Base-by-base conservation (phyloP, 2,888 invertebrate genomes). In the Brenthis daphne region DNA sequence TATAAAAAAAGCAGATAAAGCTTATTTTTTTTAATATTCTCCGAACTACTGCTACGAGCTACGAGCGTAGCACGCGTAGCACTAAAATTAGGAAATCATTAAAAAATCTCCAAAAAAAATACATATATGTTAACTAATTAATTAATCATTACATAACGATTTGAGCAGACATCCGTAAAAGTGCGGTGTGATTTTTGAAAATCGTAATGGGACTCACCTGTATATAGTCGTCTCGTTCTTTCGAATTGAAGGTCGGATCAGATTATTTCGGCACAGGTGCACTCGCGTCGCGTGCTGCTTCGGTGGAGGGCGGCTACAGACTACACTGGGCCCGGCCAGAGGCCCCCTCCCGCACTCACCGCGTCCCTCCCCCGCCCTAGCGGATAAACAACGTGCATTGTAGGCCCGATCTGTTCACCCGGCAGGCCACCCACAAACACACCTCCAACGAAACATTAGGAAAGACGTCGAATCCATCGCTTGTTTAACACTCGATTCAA, bases 311-410 rank as follows among this genome's bases (percentile, higher is more conserved):
- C 85, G 87, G 85, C 85, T 81, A 83, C 85, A 83, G 86, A 87
- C 72, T 76, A 72, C 75, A 76, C 86, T 85, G 88, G 84, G 89
- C 92, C 92, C 88, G 90, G 90, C 88, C 88, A 82, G 83, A 87
- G 88, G 89, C 89, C 80, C 76, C 78, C 75, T 73, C 75, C 74
- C 78, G 74, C 78, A 69, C 74, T 55, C 73, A 67, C 75, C 74
- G 56, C 74, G 53, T 72, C 75, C 71, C 73, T 80, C 79, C 76
- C 84, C 86, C 88, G 81, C 85, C 86, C 87, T 81, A 81, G 83
- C 89, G 91, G 90, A 91, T 91, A 92, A 92, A 91, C 92, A 91
- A 91, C 91, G 84, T 92, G 92, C 92, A 92, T 89, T 90, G 91
- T 91, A 88, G 89, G 85, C 88, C 87, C 87, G 88, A 87, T 88